Conservation (phyloP, 2,797 vertebrate species). For the Enteromius argenteus region DNA sequence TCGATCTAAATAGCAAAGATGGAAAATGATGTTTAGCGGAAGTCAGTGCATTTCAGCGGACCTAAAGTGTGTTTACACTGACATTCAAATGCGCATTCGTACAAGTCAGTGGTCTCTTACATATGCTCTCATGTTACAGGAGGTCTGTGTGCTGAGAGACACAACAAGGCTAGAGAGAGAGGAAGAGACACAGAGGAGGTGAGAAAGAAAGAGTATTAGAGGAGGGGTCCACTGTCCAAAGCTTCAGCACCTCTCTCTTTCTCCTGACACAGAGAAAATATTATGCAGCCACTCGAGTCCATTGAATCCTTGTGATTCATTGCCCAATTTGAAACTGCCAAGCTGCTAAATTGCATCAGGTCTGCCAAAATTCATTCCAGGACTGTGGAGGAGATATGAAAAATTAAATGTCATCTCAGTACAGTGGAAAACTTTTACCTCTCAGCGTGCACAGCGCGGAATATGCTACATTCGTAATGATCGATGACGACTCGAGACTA, state of each 20-base stretch:
- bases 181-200: constrained; percentile 44
- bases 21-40: neutral
- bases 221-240: constrained; percentile 81
- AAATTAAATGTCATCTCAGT: constrained; percentile 99
- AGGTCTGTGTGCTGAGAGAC: constrained; percentile 44
- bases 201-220: constrained; percentile 64
- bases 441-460: constrained; percentile 87
- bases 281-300: constrained; percentile 97
- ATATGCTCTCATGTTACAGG: constrained; percentile 32
- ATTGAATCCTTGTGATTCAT: constrained; percentile 99
- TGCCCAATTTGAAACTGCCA: constrained; percentile 99
- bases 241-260: constrained; percentile 85
- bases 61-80: constrained; percentile 33
- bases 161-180: constrained; percentile 75
- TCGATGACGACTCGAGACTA: constrained; percentile 97
- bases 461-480: constrained; percentile 97
- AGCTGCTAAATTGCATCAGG: constrained; percentile 99
- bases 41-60: constrained; percentile 2
- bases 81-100: constrained; percentile 28
- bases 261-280: constrained; percentile 95
- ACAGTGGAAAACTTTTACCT: constrained; percentile 99
- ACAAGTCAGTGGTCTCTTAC: constrained; percentile 35
- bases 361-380: constrained; percentile 99
- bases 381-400: constrained; percentile 99
- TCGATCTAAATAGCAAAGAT: constrained; percentile 14